These are phyloP conservation scores for Sphenodon punctatus DNA, from an alignment of 2,797 vertebrate genomes.

Conservation along the genomic window DNA sequence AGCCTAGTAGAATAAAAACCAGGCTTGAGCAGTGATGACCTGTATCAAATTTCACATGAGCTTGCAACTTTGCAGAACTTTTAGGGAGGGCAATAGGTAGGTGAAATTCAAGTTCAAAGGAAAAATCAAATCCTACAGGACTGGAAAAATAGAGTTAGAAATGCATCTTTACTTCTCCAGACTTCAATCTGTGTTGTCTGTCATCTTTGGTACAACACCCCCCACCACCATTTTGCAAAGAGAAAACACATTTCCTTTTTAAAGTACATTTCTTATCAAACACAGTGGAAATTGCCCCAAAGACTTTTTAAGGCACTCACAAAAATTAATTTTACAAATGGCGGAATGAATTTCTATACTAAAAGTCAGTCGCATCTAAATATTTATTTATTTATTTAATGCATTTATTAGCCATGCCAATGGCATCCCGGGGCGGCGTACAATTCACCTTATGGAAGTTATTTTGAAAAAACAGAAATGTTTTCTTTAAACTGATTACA, in stretches of 20 bases:
- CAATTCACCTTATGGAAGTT: background rate
- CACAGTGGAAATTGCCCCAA: background rate
- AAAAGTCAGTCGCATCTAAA: background rate
- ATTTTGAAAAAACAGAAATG: background rate
- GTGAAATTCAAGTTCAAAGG: rapidly evolving
- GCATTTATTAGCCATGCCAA: no score
- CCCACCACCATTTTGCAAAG: background rate
- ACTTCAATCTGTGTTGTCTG: background rate
- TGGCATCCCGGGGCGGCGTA: no score
- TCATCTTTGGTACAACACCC: background rate
- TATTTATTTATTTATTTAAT: no score
- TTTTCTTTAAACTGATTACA: rapidly evolving
- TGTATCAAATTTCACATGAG: background rate
- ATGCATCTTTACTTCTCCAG: background rate
- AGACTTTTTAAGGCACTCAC: background rate
- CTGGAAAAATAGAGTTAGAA: background rate
- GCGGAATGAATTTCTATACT: background rate
- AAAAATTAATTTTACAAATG: background rate
- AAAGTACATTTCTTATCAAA: background rate
- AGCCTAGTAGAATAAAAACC: background rate
- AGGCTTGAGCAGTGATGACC: background rate
- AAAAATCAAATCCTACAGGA: background rate
- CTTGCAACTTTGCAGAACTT: background rate
- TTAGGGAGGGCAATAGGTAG: background rate
- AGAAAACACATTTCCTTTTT: background rate